Conservation (phyloP, 2,113 vertebrate genomes). For the Lamprologus sp. region DNA sequence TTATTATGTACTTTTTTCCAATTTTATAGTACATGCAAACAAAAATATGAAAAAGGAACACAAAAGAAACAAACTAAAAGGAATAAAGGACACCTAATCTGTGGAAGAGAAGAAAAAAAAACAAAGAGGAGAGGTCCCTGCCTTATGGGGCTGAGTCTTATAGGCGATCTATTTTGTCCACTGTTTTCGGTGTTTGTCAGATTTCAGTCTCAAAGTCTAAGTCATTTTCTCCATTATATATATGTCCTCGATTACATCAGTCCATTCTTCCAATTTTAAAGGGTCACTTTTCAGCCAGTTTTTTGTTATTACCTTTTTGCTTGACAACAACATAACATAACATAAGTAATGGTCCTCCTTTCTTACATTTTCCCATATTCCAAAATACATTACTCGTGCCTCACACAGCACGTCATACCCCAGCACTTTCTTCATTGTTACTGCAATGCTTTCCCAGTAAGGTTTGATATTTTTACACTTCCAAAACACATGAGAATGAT, state of each 20-base stretch:
- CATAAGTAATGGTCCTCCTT: too few species aligned
- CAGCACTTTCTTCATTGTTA: too few species aligned
- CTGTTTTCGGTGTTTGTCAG: background rate
- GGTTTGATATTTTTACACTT: too few species aligned
- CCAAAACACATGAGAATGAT: too few species aligned
- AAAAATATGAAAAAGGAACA: background rate
- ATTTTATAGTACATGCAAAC: background rate
- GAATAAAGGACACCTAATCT: background rate
- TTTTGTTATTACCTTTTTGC: too few species aligned
- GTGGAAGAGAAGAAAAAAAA: background rate
- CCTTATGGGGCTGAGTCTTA: background rate
- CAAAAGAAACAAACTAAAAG: background rate
- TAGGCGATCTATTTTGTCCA: background rate
- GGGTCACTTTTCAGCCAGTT: too few species aligned
- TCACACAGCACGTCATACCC: too few species aligned
- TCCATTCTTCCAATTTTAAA: background rate
- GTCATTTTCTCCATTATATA: background rate
- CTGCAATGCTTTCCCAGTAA: too few species aligned
- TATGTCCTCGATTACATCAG: background rate
- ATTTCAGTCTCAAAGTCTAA: rapidly evolving
- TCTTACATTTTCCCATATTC: too few species aligned
- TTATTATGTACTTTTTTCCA: background rate
- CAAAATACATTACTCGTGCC: too few species aligned
- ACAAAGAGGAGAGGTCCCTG: rapidly evolving
- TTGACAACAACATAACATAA: too few species aligned